phyloP scores from a whole-genome alignment of 2,797 vertebrate genomes.

The Gallirallus australis region DNA sequence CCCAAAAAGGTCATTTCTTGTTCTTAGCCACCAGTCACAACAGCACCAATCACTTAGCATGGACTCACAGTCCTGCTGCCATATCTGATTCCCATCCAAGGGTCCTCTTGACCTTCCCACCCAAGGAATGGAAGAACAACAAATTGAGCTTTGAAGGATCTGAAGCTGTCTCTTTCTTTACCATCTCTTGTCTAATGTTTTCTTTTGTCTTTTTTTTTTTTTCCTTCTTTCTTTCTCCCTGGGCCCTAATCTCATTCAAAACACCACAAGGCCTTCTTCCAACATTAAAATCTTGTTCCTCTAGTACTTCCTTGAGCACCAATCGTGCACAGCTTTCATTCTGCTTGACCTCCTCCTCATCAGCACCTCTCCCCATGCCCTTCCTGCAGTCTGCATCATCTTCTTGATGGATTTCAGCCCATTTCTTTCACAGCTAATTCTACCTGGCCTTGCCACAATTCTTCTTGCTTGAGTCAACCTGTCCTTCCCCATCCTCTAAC shows the following conservation, averaged over 20 bases:
- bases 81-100: rapidly evolving
- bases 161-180: background rate
- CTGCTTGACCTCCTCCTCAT: background rate
- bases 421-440: background rate
- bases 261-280: background rate
- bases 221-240: too few species aligned
- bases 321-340: background rate
- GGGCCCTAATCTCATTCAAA: background rate
- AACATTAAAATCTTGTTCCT: background rate
- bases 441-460: background rate
- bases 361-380: background rate
- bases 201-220: too few species aligned
- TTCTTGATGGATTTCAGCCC: background rate
- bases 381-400: background rate
- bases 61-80: background rate
- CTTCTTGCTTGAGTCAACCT: background rate
- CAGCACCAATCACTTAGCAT: background rate
- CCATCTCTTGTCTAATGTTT: background rate
- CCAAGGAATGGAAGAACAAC: background rate
- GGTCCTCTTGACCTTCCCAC: background rate
- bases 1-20: background rate
- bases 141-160: background rate
- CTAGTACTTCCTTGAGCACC: background rate
- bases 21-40: background rate
- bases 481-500: background rate